phyloP scores from a whole-genome alignment of 2,888 invertebrate species.

The Acanthacorydalis orientalis region DNA sequence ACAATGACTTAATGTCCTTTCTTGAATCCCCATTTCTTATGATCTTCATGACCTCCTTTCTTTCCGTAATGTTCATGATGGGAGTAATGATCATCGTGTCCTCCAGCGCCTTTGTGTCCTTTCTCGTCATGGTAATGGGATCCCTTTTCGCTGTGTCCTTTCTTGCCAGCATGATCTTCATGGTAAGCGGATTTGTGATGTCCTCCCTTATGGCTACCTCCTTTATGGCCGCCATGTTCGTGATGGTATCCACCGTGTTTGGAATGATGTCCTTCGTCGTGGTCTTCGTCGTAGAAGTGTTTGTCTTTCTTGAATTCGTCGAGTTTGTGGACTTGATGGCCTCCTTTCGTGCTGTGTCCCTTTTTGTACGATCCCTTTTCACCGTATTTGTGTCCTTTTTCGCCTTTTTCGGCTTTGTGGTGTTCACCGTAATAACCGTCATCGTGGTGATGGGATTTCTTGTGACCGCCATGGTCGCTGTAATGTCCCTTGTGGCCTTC shows the following conservation, averaged over 20 bases:
- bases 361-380: slow-evolving; percentile 65
- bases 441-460: slow-evolving; percentile 43
- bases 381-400: slow-evolving; percentile 43
- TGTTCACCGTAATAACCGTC: slow-evolving; percentile 46
- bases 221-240: slow-evolving; percentile 66
- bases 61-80: slow-evolving; percentile 61
- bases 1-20: slow-evolving; percentile 22
- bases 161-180: slow-evolving; percentile 62
- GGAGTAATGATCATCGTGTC: slow-evolving; percentile 59
- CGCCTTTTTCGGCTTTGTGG: slow-evolving; percentile 49
- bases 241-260: slow-evolving; percentile 69
- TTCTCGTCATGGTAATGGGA: slow-evolving; percentile 63
- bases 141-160: slow-evolving; percentile 65
- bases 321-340: slow-evolving; percentile 68
- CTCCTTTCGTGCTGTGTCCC: slow-evolving; percentile 73
- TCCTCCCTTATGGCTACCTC: slow-evolving; percentile 66
- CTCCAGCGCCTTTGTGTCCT: slow-evolving; percentile 62
- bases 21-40: slow-evolving; percentile 50
- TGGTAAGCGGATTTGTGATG: slow-evolving; percentile 62
- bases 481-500: slow-evolving; percentile 46
- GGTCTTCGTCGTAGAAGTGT: slow-evolving; percentile 72
- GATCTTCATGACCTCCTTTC: slow-evolving; percentile 63
- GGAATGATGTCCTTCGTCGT: slow-evolving; percentile 64
- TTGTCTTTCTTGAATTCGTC: slow-evolving; percentile 79
- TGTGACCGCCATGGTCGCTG: slow-evolving; percentile 42